These are phyloP conservation scores for Lytechinus pictus DNA, from an alignment of 35 echinoderm and acorn worm genomes.

Conservation along the genomic window DNA sequence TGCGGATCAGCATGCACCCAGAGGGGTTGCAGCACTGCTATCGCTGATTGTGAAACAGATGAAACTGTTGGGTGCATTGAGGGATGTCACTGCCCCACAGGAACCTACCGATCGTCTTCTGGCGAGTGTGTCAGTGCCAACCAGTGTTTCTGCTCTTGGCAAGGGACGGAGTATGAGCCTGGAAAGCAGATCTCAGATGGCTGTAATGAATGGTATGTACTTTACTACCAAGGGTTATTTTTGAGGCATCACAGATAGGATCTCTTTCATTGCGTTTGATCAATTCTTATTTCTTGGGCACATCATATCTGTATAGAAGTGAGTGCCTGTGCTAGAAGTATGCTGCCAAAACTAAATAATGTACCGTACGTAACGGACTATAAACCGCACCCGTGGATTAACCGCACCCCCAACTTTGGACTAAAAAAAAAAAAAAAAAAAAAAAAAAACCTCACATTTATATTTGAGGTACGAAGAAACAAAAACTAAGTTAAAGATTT, in stretches of 20 bases:
- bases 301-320: too few relatives aligned
- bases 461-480: too few relatives aligned
- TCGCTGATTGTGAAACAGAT: conserved; percentile 65
- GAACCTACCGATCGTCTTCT: conserved; percentile 51
- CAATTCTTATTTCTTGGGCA: too few relatives aligned
- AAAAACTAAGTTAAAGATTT: too few relatives aligned
- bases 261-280: too few relatives aligned
- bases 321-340: too few relatives aligned
- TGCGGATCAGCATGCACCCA: conserved; percentile 79
- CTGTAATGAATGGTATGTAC: conserved; percentile 84
- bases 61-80: conserved; percentile 77
- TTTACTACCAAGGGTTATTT: not conserved
- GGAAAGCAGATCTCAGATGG: conserved; percentile 62
- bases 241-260: not conserved
- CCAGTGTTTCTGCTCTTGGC: conserved; percentile 73
- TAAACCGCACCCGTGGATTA: too few relatives aligned
- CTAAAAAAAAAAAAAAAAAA: too few relatives aligned
- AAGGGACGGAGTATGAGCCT: conserved; percentile 62
- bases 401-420: too few relatives aligned
- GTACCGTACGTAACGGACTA: too few relatives aligned
- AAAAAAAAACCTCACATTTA: too few relatives aligned
- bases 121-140: conserved; percentile 66
- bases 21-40: conserved; percentile 56
- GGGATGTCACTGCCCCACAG: conserved; percentile 77
- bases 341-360: too few relatives aligned